Conservation (phyloP, 1,140 invertebrate genomes). For the Adelges cooleyi region DNA sequence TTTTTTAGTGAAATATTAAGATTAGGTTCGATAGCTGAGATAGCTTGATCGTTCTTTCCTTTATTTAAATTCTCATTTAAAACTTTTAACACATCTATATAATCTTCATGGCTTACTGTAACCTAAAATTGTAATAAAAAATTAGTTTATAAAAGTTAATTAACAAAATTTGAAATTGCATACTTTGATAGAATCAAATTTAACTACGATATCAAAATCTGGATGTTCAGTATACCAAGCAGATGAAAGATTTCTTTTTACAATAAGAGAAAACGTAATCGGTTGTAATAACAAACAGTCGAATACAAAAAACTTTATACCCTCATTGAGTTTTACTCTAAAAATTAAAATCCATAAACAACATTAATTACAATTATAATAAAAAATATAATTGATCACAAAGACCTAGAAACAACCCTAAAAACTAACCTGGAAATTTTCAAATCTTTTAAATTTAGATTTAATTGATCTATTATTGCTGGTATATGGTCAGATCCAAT, state of each 20-base stretch:
- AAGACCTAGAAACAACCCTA: background rate
- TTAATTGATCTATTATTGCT: conserved; percentile 68
- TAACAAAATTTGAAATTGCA: conserved; percentile 32
- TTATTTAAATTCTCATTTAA: conserved; percentile 73
- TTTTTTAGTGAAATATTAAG: background rate
- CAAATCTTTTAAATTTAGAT: conserved; percentile 60
- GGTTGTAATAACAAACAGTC: conserved; percentile 55
- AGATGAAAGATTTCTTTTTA: conserved; percentile 75
- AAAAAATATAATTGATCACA: no score
- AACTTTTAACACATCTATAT: conserved; percentile 63
- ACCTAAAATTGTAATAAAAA: no score
- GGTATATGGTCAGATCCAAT: conserved; percentile 39
- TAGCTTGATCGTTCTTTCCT: conserved; percentile 33
- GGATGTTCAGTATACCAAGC: conserved; percentile 69
- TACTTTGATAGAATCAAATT: conserved; percentile 64
- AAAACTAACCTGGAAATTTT: conserved; percentile 57
- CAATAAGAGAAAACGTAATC: conserved; percentile 61
- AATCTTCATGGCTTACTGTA: conserved; percentile 65
- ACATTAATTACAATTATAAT: no score
- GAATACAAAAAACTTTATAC: conserved; percentile 6
- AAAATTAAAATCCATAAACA: no score
- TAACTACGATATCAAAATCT: conserved; percentile 69
- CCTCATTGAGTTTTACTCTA: conserved; percentile 16
- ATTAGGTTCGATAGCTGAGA: background rate
- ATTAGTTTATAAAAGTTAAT: background rate